A percentile compares a stretch with the other conserved stretches of the same genome.
These are phyloP conservation scores for Hypsopygia costalis DNA, from an alignment of 2,888 invertebrate genomes.

Conservation along the genomic window DNA sequence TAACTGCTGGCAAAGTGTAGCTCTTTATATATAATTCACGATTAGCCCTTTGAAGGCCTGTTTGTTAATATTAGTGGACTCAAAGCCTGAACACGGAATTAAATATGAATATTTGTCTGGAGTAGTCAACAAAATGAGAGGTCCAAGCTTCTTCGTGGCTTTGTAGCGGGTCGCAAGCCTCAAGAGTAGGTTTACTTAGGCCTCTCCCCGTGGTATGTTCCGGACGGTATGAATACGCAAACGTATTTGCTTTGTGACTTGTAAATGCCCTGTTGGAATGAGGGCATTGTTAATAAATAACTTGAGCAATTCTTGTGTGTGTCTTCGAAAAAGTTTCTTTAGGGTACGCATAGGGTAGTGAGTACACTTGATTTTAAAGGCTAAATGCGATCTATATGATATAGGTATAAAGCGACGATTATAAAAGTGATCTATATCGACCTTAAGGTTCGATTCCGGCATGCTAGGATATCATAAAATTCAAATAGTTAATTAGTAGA, in stretches of 20 bases:
- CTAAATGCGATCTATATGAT: too few relatives aligned
- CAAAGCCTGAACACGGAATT: constrained; percentile 54
- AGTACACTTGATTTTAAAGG: too few relatives aligned
- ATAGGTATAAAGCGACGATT: too few relatives aligned
- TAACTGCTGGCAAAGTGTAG: too few relatives aligned
- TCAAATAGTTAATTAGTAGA: too few relatives aligned
- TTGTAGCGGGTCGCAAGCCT: constrained; percentile 47
- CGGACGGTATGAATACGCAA: constrained; percentile 61
- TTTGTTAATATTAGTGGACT: constrained; percentile 54
- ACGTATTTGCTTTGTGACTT: constrained; percentile 70
- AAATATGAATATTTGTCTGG: constrained; percentile 76
- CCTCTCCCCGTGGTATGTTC: constrained; percentile 53
- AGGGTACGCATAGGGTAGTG: neutral
- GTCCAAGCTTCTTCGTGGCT: constrained; percentile 62
- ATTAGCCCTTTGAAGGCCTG: constrained; percentile 49
- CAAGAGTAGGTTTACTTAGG: constrained; percentile 67
- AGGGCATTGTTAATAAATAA: constrained; percentile 68
- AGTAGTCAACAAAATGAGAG: constrained; percentile 52
- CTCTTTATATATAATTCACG: constrained; percentile 10
- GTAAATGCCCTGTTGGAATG: constrained; percentile 61
- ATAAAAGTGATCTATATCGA: too few relatives aligned
- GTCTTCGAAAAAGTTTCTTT: constrained; percentile 39
- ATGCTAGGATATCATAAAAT: too few relatives aligned
- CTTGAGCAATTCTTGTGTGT: constrained; percentile 42
- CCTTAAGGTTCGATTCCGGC: too few relatives aligned